A percentile compares a stretch with the other conserved stretches of the same genome.
Evolutionary conservation across 1,140 invertebrate genomes (phyloP).

Genomic region (Scaptomyza montana): DNA sequence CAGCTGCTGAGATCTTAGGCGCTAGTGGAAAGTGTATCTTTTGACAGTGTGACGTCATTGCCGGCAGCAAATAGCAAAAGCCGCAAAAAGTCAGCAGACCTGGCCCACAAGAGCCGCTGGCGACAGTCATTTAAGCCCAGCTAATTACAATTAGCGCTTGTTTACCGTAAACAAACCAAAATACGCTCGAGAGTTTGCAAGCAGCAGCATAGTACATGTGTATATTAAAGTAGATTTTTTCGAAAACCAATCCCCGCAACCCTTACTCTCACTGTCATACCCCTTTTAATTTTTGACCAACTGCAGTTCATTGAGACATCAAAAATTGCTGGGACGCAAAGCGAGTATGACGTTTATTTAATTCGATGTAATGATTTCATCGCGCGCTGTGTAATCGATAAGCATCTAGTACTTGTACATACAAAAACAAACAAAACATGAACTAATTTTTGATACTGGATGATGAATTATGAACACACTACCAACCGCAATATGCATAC

Average conservation of each 20-base stretch:
- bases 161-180: slow-evolving; percentile 57
- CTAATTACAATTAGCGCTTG: slow-evolving; percentile 67
- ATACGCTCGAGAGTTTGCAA: slow-evolving; percentile 28
- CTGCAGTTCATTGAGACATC: slow-evolving; percentile 68
- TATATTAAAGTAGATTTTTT: slow-evolving; percentile 4
- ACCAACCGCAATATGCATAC: no score
- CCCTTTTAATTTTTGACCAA: background rate
- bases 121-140: slow-evolving; percentile 45
- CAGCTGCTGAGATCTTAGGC: slow-evolving; percentile 66
- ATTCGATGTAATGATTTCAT: slow-evolving; percentile 83
- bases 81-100: slow-evolving; percentile 19
- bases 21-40: slow-evolving; percentile 50
- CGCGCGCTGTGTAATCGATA: slow-evolving; percentile 81
- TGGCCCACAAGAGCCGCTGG: slow-evolving; percentile 28
- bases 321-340: slow-evolving; percentile 68
- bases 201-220: slow-evolving; percentile 11
- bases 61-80: background rate
- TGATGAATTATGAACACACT: background rate
- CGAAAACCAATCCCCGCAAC: slow-evolving; percentile 6
- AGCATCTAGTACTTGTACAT: slow-evolving; percentile 62
- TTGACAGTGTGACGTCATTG: slow-evolving; percentile 34
- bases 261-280: background rate
- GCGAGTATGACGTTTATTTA: slow-evolving; percentile 83
- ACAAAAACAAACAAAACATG: slow-evolving; percentile 29
- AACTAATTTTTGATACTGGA: background rate